These are phyloP conservation scores for Baronia brevicornis DNA, from an alignment of 2,888 invertebrate species.

Conservation along the genomic window DNA sequence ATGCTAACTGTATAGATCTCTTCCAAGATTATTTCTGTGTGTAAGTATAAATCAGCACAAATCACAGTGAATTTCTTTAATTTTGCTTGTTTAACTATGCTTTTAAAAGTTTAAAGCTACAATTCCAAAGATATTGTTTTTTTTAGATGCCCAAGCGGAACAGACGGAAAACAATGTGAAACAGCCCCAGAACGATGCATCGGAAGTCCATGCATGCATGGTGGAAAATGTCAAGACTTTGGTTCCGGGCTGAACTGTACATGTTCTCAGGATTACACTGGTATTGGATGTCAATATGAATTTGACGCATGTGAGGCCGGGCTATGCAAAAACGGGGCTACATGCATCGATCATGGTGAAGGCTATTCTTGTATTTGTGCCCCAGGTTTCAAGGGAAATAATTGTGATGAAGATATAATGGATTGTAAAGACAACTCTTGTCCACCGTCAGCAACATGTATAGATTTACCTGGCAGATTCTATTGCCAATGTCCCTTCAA, in stretches of 20 bases:
- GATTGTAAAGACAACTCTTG: slow-evolving; percentile 96
- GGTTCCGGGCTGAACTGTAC: slow-evolving; percentile 96
- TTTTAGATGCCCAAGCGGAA: slow-evolving; percentile 91
- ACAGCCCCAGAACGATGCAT: slow-evolving; percentile 96
- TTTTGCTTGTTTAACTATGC: neutral
- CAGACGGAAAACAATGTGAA: slow-evolving; percentile 97
- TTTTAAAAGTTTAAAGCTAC: neutral
- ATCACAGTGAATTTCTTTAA: neutral
- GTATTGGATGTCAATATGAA: slow-evolving; percentile 94
- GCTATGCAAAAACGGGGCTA: slow-evolving; percentile 95
- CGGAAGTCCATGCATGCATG: slow-evolving; percentile 96
- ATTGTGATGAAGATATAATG: slow-evolving; percentile 92
- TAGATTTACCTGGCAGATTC: slow-evolving; percentile 92
- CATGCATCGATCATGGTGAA: slow-evolving; percentile 89
- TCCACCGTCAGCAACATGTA: slow-evolving; percentile 93
- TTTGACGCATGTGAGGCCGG: slow-evolving; percentile 93
- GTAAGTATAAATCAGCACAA: slow-evolving; percentile 70
- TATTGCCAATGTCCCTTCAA: slow-evolving; percentile 98
- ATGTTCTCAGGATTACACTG: slow-evolving; percentile 89
- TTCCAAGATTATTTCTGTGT: slow-evolving; percentile 95
- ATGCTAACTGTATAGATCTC: slow-evolving; percentile 91
- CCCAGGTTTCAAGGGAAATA: slow-evolving; percentile 85
- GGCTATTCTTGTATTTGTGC: slow-evolving; percentile 92
- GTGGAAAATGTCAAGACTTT: slow-evolving; percentile 95
- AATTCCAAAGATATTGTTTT: slow-evolving; percentile 10